Evolutionary conservation across 2,113 vertebrate species (phyloP), one percentile per base, ranked within the genome.

Genomic region (Hemichromis elongatus): DNA sequence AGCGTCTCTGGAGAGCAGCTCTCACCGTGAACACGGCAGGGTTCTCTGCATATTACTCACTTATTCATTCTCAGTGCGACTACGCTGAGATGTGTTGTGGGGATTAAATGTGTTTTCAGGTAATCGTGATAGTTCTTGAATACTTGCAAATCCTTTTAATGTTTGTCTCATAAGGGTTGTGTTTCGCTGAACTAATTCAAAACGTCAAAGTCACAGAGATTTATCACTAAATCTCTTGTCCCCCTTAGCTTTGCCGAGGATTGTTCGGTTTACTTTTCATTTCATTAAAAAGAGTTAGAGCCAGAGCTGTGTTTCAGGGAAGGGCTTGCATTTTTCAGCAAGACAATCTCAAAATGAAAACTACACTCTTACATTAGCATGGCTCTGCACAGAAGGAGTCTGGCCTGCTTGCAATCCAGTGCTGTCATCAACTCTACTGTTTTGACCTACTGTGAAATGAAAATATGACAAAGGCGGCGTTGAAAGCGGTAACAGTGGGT

Each of bases 1-100:
- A 70, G 86, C 1, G 47, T 92, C 94, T 94, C 94, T 61, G 56
- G 92, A 93, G 92, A 93, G 81, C 47, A 47, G 68, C 56, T 73
- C 79, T 68, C 7, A 2, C 47, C 11, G 82, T 37, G 66, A 88
- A 77, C 35, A 8, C 42, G 12, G 73, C 80, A 56, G 78, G 85
- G 53, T 37, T 82, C 57, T 68, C 80, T 16, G 82, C 73, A 82
- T 26, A 70, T 84, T 52, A 57, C 56, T 56, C 40, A 73, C 61
- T 75, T 57, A 85, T 85, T 75, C 18, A 33, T 57, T 81, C 56
- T 80, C 82, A 52, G 68, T 84, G 19, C 2, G 9, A 70, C 40
- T 10, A 56, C 86, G 18, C 12, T 79, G 35, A 82, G 30, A 42
- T 40, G 19, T 19, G 33, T 12, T 66, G 59, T 53, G 45, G 52